Base-by-base conservation (phyloP, 2,797 vertebrate genomes). In the Sebastolobus altivelis region DNA sequence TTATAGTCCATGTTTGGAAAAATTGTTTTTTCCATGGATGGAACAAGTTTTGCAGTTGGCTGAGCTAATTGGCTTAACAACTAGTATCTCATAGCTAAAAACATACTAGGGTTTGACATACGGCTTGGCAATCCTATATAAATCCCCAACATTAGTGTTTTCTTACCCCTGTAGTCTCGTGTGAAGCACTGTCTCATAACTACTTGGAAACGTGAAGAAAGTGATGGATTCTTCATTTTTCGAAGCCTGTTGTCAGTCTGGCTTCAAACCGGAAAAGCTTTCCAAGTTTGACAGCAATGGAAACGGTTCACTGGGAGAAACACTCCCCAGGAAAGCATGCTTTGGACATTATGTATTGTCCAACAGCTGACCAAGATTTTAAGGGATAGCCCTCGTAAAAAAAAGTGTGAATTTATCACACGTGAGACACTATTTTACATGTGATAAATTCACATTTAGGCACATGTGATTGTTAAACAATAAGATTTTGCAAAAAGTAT, bases 281-380 rank as follows among this genome's bases (percentile, higher is more conserved):
- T 87, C 88, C 76, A 86, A 80, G 76, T 80, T 82, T 71, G 81
- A 79, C 72, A 84, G 81, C 55, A 68, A 75, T 74, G 63, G 82
- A 81, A 88, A 85, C 59, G 61, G 49, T 73, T 87, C n/a, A 61
- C n/a, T 75, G 75, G 31, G 73, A 83, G 72, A 86, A 84, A 84
- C 58, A 72, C 55, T 76, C 66, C 76, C 18, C 66, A 10, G 49
- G 59, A 80, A 79, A 79, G 72, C 72, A 81, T 82, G 72, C 33
- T 78, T 88, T 82, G 68, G 35, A 80, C 77, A 78, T 84, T 46
- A 78, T 72, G 73, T 52, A 20, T 62, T 27, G 25, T 65, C 65
- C 60, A 62, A 49, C 78, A 83, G 66, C 77, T 77, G 46, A 80
- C 37, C 69, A 68, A 37, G 6, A 52, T 52, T 82, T 77, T 10